Evolutionary conservation across 2,888 invertebrate genomes (phyloP).

Genomic region (Latrodectus elegans): DNA sequence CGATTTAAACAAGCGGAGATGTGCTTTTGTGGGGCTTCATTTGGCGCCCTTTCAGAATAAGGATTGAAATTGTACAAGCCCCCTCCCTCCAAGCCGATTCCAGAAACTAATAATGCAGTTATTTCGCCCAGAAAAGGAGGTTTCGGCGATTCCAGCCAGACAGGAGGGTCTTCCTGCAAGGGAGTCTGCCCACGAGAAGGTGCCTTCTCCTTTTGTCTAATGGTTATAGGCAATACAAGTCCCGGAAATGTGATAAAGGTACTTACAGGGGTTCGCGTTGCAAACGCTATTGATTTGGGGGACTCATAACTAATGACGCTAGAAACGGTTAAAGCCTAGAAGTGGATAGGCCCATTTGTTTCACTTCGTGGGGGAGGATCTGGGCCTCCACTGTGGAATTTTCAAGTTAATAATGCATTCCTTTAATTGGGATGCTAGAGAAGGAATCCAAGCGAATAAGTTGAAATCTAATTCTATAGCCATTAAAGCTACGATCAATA

Average conservation of each 20-base stretch:
- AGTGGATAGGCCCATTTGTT: too few species aligned
- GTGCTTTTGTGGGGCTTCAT: constrained; percentile 50
- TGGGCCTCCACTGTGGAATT: too few species aligned
- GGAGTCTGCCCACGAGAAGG: background rate
- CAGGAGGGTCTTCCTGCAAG: constrained; percentile 13
- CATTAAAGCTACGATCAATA: too few species aligned
- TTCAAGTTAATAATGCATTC: too few species aligned
- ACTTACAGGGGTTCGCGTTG: background rate
- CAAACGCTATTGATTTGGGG: background rate
- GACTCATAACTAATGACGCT: too few species aligned
- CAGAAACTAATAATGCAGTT: constrained; percentile 30
- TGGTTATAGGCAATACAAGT: background rate
- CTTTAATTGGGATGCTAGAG: too few species aligned
- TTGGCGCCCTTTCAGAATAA: constrained; percentile 32
- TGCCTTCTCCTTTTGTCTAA: background rate
- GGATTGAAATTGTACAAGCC: background rate
- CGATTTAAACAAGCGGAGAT: constrained; percentile 48
- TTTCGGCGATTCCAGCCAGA: background rate
- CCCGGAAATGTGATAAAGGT: background rate
- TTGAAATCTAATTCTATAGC: too few species aligned
- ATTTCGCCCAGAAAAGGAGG: constrained; percentile 1
- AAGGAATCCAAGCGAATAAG: too few species aligned
- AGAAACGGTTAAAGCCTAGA: too few species aligned
- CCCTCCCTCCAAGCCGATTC: background rate
- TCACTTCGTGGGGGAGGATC: too few species aligned